Base-by-base conservation (phyloP, 2,888 invertebrate genomes). In the Trichacis sp. region DNA sequence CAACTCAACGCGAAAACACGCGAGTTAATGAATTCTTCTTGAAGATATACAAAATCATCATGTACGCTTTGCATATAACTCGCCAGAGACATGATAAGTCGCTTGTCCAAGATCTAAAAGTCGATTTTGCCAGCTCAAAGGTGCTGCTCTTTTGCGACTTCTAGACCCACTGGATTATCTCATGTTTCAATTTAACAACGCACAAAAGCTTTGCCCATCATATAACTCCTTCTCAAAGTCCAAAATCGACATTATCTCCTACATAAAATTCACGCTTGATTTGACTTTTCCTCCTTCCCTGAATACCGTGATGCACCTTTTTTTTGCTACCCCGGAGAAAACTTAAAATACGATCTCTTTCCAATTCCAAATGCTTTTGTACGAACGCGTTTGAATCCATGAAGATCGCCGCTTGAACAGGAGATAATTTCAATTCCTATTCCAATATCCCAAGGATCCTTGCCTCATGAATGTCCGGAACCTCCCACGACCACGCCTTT, bases 71-170 rank as follows among this genome's bases (percentile, higher is more conserved):
- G 11, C 12, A 36, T 12, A 36, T 11, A 4, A 4, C 12, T n/a
- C 11, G 3, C 11, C 15, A 40, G 6, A 8, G 14, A 40, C 14
- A 15, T 8, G 2, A 15, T 40, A 40, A 40, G 6, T 14, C 36
- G 62, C 56, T 58, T 49, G 61, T 58, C 55, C 38, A 49, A 58
- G 51, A 59, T 63, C 56, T 59, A 59, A 59, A 67, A 63, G 63
- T 67, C 63, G 63, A 63, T 60, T 63, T 56, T 67, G 63, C 59
- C 67, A 54, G 58, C 60, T 55, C 55, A 43, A 63, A 67, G 63
- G 55, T 62, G 58, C 53, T 45, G 14, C 49, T 42, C 59, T 66
- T 66, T 55, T 66, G 62, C 52, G 66, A 62, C 62, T 66, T 62
- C 66, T 40, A 52, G 52, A 48, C 29, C 55, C 59, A 62, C 55